Percentiles rank a stretch among this genome's conserved stretches.
Conservation (phyloP, 1,140 invertebrate species). For the Fopius arisanus region DNA sequence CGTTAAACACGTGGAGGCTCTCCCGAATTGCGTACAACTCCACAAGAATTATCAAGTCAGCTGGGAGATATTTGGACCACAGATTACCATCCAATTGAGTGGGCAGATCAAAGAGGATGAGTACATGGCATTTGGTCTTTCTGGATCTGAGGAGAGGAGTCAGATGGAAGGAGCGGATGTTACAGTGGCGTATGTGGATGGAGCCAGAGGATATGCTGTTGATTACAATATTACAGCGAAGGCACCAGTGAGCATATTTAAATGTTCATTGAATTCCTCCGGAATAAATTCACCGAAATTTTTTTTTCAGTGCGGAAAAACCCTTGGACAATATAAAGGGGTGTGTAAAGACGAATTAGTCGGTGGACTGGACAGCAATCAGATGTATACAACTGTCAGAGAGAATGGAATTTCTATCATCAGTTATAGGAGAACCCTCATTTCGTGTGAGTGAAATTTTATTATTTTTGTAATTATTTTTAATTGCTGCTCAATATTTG, state of each 20-base stretch:
- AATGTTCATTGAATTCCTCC: neutral
- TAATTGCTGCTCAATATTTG: neutral
- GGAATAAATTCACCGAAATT: neutral
- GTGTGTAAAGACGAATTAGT: conserved; percentile 83
- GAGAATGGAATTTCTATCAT: conserved; percentile 80
- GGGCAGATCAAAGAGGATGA: conserved; percentile 81
- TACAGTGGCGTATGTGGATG: conserved; percentile 79
- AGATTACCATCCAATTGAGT: conserved; percentile 86
- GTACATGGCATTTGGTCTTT: conserved; percentile 89
- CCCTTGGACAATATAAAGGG: conserved; percentile 83
- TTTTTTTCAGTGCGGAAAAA: conserved; percentile 76
- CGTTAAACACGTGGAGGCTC: conserved; percentile 63
- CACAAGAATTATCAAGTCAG: conserved; percentile 84
- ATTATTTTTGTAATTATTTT: conserved; percentile 3
- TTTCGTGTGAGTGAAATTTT: conserved; percentile 70
- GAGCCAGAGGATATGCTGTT: conserved; percentile 73
- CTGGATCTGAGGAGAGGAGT: conserved; percentile 74
- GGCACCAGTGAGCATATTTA: conserved; percentile 73
- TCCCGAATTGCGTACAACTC: conserved; percentile 87
- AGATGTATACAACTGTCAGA: conserved; percentile 74
- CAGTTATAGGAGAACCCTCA: conserved; percentile 78
- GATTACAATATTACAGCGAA: conserved; percentile 89
- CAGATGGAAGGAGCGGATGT: conserved; percentile 89
- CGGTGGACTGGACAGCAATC: conserved; percentile 81
- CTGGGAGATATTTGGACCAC: conserved; percentile 91